Conservation (phyloP, 2,797 vertebrate genomes). For the Melanotaenia parkinsoni region DNA sequence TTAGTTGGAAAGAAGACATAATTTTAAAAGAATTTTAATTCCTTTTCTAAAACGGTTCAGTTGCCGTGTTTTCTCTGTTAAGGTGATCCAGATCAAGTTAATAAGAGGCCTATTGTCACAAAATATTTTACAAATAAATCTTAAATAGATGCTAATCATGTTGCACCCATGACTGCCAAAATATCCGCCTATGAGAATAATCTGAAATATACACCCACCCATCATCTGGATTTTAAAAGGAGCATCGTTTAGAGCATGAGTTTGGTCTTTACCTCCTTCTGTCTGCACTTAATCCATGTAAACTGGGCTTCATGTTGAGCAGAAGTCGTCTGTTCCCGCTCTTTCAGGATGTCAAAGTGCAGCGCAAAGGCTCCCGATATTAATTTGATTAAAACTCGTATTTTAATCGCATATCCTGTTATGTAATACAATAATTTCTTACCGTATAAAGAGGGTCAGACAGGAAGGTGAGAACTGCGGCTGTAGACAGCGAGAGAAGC, state of each 20-base stretch:
- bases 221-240: slow-evolving; percentile 1
- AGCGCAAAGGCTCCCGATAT: not conserved
- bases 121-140: not conserved
- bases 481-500: slow-evolving; percentile 48
- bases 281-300: slow-evolving; percentile 11
- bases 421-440: slow-evolving; percentile 34
- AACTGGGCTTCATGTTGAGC: slow-evolving; percentile 22
- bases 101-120: not conserved
- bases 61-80: not conserved
- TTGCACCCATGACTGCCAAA: not conserved
- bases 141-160: not conserved
- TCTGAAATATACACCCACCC: slow-evolving; percentile 12
- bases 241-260: not conserved
- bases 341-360: not conserved
- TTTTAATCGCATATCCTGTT: not conserved
- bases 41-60: not conserved
- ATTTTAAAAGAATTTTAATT: not conserved
- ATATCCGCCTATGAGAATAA: slow-evolving; percentile 7
- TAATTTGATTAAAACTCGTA: not conserved
- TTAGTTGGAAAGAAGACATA: not conserved
- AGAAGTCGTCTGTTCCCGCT: not conserved
- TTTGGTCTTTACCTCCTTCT: slow-evolving; percentile 8
- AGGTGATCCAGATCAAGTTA: not conserved
- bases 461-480: slow-evolving; percentile 49
- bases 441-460: slow-evolving; percentile 57